Evolutionary conservation across 2,797 vertebrate species (phyloP).

Genomic region (Cynopterus sphinx): DNA sequence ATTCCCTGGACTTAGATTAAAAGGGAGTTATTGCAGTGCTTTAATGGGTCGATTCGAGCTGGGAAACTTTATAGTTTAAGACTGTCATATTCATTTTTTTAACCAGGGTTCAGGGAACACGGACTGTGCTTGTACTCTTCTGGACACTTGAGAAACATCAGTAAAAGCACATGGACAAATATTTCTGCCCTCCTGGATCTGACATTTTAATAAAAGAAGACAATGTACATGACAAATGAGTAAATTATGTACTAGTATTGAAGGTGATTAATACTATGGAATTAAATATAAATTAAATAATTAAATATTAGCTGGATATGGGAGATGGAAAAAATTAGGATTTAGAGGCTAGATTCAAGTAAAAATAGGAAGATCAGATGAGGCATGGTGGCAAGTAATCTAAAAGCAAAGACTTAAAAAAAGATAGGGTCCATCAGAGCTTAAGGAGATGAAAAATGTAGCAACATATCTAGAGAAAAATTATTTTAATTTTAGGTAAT

Average conservation of each 20-base stretch:
- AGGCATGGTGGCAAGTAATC: not conserved
- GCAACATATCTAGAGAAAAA: not conserved
- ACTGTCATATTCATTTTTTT: not conserved
- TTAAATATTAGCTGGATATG: not conserved
- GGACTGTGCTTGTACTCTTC: too few species aligned
- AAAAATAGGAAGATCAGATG: not conserved
- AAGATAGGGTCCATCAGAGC: not conserved
- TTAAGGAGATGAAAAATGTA: not conserved
- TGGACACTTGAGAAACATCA: not conserved
- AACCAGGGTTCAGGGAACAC: not conserved
- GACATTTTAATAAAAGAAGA: not conserved
- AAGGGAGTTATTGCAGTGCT: not conserved
- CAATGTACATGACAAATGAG: not conserved
- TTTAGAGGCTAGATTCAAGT: not conserved
- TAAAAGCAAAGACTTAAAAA: not conserved
- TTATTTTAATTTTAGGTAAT: not conserved
- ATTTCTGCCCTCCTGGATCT: not conserved
- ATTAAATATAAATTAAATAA: not conserved
- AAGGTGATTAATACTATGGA: not conserved
- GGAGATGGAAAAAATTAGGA: not conserved
- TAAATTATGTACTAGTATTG: not conserved
- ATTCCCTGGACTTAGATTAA: not conserved
- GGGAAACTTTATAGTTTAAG: not conserved
- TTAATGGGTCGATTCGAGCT: not conserved
- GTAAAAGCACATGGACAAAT: not conserved